Evolutionary conservation across 2,888 invertebrate genomes (phyloP).

Genomic region (Dryadula phaetusa): DNA sequence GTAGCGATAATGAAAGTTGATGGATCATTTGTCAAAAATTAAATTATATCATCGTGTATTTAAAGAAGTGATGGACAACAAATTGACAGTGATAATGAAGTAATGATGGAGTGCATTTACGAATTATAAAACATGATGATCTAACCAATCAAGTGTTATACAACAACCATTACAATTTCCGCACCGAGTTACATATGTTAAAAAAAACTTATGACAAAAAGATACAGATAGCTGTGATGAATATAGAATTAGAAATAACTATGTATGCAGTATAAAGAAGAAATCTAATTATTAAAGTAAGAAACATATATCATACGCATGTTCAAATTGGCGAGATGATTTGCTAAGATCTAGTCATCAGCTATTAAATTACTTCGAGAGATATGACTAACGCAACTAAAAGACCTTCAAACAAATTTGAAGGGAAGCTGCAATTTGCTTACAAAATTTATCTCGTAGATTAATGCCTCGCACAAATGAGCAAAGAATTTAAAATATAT

Average conservation of each 20-base stretch:
- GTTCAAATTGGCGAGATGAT: slow-evolving; percentile 11
- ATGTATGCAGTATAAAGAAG: too few relatives aligned
- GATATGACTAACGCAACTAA: slow-evolving; percentile 49
- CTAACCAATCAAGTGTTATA: slow-evolving; percentile 62
- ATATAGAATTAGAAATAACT: neutral
- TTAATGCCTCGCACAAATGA: slow-evolving; percentile 52
- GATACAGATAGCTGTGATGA: slow-evolving; percentile 39
- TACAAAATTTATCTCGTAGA: slow-evolving; percentile 56
- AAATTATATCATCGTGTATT: slow-evolving; percentile 60
- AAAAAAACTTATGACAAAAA: slow-evolving; percentile 57
- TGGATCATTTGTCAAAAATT: slow-evolving; percentile 58
- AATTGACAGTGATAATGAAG: slow-evolving; percentile 62
- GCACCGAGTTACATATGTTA: slow-evolving; percentile 55
- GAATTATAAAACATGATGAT: slow-evolving; percentile 62
- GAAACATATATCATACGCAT: too few relatives aligned
- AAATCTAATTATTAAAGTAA: neutral
- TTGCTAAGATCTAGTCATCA: slow-evolving; percentile 7
- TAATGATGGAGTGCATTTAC: slow-evolving; percentile 53
- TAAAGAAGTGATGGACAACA: slow-evolving; percentile 58
- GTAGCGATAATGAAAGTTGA: slow-evolving; percentile 48
- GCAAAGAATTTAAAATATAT: slow-evolving; percentile 58
- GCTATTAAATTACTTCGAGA: slow-evolving; percentile 36
- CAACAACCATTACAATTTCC: slow-evolving; percentile 66
- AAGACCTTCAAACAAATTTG: slow-evolving; percentile 52
- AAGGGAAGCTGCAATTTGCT: slow-evolving; percentile 62